Conservation (phyloP, 2,797 vertebrate genomes). For the Limnodromus scolopaceus region DNA sequence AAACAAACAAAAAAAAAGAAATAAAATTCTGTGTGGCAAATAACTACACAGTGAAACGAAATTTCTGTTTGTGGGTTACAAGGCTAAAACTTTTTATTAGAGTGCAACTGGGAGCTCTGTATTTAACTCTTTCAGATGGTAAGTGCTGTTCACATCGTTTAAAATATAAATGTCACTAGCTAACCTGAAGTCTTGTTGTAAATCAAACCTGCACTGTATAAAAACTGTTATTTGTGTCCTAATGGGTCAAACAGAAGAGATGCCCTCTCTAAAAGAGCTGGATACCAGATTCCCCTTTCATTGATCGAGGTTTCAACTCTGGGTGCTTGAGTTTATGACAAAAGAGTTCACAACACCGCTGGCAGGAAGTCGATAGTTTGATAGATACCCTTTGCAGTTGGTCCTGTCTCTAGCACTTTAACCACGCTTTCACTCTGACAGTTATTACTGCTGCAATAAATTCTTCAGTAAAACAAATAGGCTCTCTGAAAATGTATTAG, state of each 20-base stretch:
- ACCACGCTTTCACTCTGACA: slow-evolving; percentile 88
- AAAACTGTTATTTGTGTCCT: slow-evolving; percentile 84
- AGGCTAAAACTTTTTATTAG: slow-evolving; percentile 8
- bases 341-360: slow-evolving; percentile 87
- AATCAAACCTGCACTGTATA: slow-evolving; percentile 47
- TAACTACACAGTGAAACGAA: neutral
- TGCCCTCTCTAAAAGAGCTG: slow-evolving; percentile 84
- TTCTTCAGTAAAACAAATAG: slow-evolving; percentile 87
- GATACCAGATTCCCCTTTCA: slow-evolving; percentile 84
- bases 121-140: slow-evolving; percentile 30
- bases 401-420: slow-evolving; percentile 86
- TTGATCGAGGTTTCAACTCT: slow-evolving; percentile 81
- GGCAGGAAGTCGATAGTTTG: slow-evolving; percentile 90
- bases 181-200: slow-evolving; percentile 49
- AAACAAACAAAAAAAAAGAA: neutral
- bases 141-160: neutral
- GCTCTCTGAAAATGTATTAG: slow-evolving; percentile 86
- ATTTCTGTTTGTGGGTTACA: neutral
- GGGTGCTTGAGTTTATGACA: slow-evolving; percentile 89
- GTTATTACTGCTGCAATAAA: slow-evolving; percentile 94
- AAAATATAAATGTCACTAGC: slow-evolving; percentile 35
- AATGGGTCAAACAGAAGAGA: slow-evolving; percentile 85
- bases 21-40: neutral
- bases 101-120: neutral
- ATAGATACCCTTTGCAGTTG: slow-evolving; percentile 87